These are phyloP conservation scores for Hiodon alosoides DNA, from an alignment of 2,113 vertebrate genomes.

Conservation along the genomic window DNA sequence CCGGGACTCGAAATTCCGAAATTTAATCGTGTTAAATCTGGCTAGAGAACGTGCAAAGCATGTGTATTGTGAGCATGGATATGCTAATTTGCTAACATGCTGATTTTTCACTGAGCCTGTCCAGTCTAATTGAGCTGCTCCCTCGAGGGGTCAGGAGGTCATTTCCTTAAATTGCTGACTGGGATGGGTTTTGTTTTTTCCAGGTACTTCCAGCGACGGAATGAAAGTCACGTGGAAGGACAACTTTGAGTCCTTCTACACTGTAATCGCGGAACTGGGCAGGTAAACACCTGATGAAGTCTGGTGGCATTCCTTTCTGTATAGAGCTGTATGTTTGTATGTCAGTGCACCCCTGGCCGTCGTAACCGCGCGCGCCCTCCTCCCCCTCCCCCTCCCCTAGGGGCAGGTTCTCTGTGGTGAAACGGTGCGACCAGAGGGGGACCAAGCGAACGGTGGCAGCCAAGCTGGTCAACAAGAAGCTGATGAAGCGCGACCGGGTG, in stretches of 20 bases:
- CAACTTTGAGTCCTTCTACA: conserved; percentile 89
- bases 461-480: conserved; percentile 94
- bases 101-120: background rate
- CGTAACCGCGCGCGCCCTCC: background rate
- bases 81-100: no score
- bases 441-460: conserved; percentile 83
- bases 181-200: background rate
- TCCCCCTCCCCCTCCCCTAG: conserved; percentile 47
- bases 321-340: background rate
- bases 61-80: no score
- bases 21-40: no score
- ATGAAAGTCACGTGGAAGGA: conserved; percentile 93
- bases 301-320: background rate
- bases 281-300: conserved; percentile 62
- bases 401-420: conserved; percentile 94
- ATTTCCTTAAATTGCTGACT: background rate
- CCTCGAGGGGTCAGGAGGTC: background rate
- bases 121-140: no score
- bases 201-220: conserved; percentile 85
- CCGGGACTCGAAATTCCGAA: background rate
- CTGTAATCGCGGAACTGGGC: conserved; percentile 89
- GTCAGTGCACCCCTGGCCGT: background rate
- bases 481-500: conserved; percentile 93
- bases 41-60: no score
- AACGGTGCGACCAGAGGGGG: conserved; percentile 86